phyloP scores from a whole-genome alignment of 2,888 invertebrate species.

The Drosophila cracens region DNA sequence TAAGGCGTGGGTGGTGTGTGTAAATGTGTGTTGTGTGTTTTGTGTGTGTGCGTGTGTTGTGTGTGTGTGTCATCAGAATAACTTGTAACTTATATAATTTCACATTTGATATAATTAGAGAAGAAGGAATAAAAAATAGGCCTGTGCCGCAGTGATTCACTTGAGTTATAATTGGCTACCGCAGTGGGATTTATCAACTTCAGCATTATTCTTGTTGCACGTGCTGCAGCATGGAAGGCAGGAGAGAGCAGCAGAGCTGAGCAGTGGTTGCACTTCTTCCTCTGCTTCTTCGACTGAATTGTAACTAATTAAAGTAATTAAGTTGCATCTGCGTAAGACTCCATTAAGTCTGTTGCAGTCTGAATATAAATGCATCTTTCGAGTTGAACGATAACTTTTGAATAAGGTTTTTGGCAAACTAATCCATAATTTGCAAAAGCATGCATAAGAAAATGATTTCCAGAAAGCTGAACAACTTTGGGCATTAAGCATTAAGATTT shows the following conservation, averaged over 20 bases:
- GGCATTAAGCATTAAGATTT: neutral
- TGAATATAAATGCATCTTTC: too few relatives aligned
- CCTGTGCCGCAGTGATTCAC: neutral
- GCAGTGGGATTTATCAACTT: neutral
- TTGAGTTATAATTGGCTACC: neutral
- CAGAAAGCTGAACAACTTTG: neutral
- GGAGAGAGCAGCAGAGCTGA: neutral
- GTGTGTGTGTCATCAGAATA: neutral
- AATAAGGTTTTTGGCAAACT: neutral
- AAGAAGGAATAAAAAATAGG: neutral
- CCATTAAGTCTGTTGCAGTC: neutral
- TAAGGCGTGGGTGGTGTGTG: neutral
- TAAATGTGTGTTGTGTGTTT: neutral
- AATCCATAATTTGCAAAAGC: neutral
- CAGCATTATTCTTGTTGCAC: neutral
- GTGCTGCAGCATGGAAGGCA: neutral
- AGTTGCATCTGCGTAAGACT: neutral
- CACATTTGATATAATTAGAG: neutral
- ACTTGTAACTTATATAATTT: neutral
- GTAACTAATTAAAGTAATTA: neutral
- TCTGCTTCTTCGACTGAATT: neutral
- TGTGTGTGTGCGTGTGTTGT: neutral
- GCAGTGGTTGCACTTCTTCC: neutral
- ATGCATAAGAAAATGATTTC: neutral
- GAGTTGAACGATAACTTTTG: too few relatives aligned